These are phyloP conservation scores for Drosophila gaucha DNA, from an alignment of 2,888 invertebrate genomes.

Conservation along the genomic window DNA sequence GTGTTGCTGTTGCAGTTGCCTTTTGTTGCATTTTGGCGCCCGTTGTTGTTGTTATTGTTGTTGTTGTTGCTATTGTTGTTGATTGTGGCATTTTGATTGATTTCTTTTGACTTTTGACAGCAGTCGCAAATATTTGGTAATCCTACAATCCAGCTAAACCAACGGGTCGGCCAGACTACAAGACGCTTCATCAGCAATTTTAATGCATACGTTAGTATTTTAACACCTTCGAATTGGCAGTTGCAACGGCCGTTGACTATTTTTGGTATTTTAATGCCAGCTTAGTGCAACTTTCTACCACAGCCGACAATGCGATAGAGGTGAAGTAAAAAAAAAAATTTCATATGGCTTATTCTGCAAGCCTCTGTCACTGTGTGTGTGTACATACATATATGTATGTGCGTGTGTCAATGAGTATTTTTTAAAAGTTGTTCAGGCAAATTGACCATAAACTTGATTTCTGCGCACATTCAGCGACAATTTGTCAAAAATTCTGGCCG, in stretches of 20 bases:
- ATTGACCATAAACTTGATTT: constrained; percentile 79
- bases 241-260: constrained; percentile 52
- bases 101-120: constrained; percentile 79
- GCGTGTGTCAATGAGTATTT: constrained; percentile 28
- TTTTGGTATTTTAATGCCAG: constrained; percentile 70
- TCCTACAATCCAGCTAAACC: constrained; percentile 48
- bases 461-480: constrained; percentile 69
- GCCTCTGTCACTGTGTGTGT: background rate
- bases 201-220: constrained; percentile 73
- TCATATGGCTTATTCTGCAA: constrained; percentile 36
- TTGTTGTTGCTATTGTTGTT: constrained; percentile 55
- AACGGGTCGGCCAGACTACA: constrained; percentile 45
- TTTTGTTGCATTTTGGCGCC: constrained; percentile 61
- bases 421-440: constrained; percentile 61
- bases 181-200: constrained; percentile 77
- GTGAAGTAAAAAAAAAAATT: constrained; percentile 26
- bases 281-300: constrained; percentile 65
- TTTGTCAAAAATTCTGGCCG: constrained; percentile 78
- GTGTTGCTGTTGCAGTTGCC: constrained; percentile 45
- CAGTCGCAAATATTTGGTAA: constrained; percentile 78
- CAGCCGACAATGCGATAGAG: constrained; percentile 30
- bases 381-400: background rate
- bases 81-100: constrained; percentile 77
- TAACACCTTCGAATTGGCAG: constrained; percentile 68
- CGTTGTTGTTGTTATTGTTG: constrained; percentile 33